Percentiles rank a stretch among this genome's conserved stretches.
phyloP scores from a whole-genome alignment of 1,140 invertebrate genomes.

The Neodiprion pinetum region DNA sequence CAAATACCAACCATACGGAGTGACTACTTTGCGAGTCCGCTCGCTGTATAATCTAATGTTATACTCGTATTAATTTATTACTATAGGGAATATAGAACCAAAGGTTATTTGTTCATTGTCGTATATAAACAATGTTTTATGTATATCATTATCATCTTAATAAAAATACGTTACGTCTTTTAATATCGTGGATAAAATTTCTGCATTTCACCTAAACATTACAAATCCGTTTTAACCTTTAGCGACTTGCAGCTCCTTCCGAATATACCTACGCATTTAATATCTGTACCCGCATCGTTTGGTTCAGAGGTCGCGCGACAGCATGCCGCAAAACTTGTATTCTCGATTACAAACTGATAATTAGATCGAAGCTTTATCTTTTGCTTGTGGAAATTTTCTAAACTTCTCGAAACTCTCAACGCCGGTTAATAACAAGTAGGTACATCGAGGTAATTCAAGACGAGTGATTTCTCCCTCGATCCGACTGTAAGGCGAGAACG shows the following conservation, averaged over 20 bases:
- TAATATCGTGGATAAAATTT: slow-evolving; percentile 30
- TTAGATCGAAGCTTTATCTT: too few relatives aligned
- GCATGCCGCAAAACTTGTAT: too few relatives aligned
- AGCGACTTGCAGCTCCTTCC: background rate
- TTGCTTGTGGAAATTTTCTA: too few relatives aligned
- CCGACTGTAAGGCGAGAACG: too few relatives aligned
- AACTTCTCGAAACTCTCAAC: too few relatives aligned
- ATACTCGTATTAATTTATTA: slow-evolving; percentile 32
- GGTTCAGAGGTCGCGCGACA: too few relatives aligned
- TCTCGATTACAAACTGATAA: too few relatives aligned
- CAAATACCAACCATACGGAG: slow-evolving; percentile 26
- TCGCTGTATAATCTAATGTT: slow-evolving; percentile 24
- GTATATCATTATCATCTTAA: slow-evolving; percentile 50
- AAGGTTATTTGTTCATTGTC: slow-evolving; percentile 51
- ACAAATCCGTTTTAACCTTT: background rate
- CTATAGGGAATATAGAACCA: slow-evolving; percentile 28
- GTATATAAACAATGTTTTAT: slow-evolving; percentile 48
- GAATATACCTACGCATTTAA: too few relatives aligned
- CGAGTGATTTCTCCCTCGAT: too few relatives aligned
- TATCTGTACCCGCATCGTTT: too few relatives aligned
- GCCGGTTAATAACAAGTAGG: too few relatives aligned
- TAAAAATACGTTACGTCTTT: slow-evolving; percentile 53
- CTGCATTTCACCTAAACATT: background rate
- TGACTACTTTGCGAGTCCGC: slow-evolving; percentile 24
- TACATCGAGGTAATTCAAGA: too few relatives aligned